These are phyloP conservation scores for Ceyx melanurus DNA, from an alignment of 2,113 vertebrate species.

Conservation along the genomic window DNA sequence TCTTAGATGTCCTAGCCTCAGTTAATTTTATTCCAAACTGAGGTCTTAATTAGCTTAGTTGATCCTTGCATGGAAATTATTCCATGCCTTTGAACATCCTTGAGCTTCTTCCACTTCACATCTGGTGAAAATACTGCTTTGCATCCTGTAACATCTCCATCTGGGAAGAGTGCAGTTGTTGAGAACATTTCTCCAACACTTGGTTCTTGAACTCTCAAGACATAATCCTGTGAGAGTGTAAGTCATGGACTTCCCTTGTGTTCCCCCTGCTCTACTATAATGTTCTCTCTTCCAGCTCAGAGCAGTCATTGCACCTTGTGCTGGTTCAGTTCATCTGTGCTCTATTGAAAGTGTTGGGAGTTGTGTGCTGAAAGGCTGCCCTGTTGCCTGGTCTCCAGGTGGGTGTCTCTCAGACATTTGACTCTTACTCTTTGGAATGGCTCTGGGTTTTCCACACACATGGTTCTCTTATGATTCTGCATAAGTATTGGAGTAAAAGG, in stretches of 20 bases:
- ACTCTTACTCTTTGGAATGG: not conserved
- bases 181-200: not conserved
- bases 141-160: not conserved
- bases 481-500: not conserved
- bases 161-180: not conserved
- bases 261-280: not conserved
- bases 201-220: not conserved
- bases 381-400: not conserved
- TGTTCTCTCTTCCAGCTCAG: not conserved
- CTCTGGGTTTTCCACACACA: not conserved
- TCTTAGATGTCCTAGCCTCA: not conserved
- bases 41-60: not conserved
- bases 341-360: not conserved
- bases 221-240: not conserved
- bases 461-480: not conserved
- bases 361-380: not conserved
- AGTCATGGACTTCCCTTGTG: not conserved
- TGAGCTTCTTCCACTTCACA: not conserved
- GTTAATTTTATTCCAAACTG: not conserved
- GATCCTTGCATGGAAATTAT: not conserved
- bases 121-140: not conserved
- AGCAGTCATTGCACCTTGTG: not conserved
- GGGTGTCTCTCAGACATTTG: not conserved
- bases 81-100: not conserved
- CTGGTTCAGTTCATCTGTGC: not conserved